Conservation (phyloP, 1,140 invertebrate genomes). For the Heliconius eleuchia region DNA sequence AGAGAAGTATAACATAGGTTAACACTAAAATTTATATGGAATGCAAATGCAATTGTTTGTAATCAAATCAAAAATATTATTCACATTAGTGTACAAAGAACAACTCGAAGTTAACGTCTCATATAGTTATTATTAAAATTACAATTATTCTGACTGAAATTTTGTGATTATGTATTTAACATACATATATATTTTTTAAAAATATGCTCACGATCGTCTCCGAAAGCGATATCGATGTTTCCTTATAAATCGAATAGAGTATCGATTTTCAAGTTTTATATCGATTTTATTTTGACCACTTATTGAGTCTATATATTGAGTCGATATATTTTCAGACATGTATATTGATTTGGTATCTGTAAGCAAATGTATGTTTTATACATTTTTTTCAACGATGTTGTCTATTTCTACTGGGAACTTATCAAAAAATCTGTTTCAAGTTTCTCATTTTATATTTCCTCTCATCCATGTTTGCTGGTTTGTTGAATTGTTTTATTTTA, state of each 20-base stretch:
- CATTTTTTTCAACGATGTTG: background rate
- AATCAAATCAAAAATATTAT: too few relatives aligned
- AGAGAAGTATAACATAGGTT: too few relatives aligned
- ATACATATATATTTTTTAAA: background rate
- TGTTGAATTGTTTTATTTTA: conserved; percentile 14
- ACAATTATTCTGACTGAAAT: background rate
- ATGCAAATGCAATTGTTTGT: too few relatives aligned
- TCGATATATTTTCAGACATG: background rate
- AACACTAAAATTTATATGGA: too few relatives aligned
- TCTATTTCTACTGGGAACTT: too few relatives aligned
- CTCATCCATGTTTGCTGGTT: background rate
- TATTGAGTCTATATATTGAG: background rate
- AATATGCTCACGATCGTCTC: background rate
- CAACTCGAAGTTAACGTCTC: background rate
- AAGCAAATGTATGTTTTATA: background rate
- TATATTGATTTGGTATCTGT: too few relatives aligned
- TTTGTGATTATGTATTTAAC: background rate
- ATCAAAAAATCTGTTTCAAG: too few relatives aligned
- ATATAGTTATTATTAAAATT: background rate
- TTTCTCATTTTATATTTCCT: background rate
- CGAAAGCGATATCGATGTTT: background rate
- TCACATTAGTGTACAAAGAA: background rate
- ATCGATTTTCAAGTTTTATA: background rate
- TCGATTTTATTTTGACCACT: background rate
- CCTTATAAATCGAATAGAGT: background rate